Evolutionary conservation across 64 coral and sea anemone species (phyloP), one percentile per base, ranked within the genome.

Genomic region (Montipora sp.): DNA sequence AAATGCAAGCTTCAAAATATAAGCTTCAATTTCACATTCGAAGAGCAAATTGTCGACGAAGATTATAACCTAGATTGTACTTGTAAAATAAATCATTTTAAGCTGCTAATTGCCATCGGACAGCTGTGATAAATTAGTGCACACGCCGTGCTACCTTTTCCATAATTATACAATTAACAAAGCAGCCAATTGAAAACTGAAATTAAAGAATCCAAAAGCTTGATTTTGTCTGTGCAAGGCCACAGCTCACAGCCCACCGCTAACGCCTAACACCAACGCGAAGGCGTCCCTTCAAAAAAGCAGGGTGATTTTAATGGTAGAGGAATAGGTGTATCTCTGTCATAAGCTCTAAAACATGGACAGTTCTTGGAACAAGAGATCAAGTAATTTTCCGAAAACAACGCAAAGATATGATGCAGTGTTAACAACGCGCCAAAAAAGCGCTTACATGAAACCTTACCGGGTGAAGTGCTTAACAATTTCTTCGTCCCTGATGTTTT

Each of bases 381-480:
- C 5, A 51, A 85, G 23, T 3, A 5, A 9, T 50, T 22, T 6
- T 8, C 11, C 44, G 66, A 71, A 71, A 78, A 48, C 13, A 78
- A 48, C 10, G 10, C 3, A 46, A 85, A 71, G 68, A 23, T 19
- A 45, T 21, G 67, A 16, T 44, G 19, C 47, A 9, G 2, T 51
- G 21, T 15, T 49, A 16, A 49, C 7, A 71, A 18, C 82, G 63
- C 82, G 82, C 82, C 82, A 85, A 85, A 63, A 85, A 49, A 3
- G 6, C 11, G 11, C 53, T 57, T 27, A 27, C 44, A 15, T 67
- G 3, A 7, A 65, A 71, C 48, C 69, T 75, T 61, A 99, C 98
- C 98, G 91, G 1, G 92, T 84, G 73, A 99, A 99, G 74, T 99
- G 92, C 57, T 99, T 94, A 48, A 99, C 94, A 59, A 99, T 94